Percentiles rank a stretch among this genome's conserved stretches.
Evolutionary conservation across 2,113 vertebrate species (phyloP).

Genomic region (Austrofundulus limnaeus): DNA sequence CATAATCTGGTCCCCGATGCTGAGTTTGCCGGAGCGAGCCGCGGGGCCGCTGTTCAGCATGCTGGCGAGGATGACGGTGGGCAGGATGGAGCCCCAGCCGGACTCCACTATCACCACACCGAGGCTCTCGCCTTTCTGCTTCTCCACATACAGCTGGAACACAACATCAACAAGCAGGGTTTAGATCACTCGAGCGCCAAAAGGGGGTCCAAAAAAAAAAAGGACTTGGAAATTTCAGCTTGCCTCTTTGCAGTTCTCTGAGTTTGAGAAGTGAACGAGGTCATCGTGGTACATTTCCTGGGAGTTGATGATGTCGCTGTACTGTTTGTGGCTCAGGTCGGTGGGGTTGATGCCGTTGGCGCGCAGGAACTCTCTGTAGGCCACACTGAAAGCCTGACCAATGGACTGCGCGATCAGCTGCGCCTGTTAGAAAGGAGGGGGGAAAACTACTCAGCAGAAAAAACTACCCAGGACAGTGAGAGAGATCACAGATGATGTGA

Average conservation of each 20-base stretch:
- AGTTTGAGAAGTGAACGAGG: slow-evolving; percentile 98
- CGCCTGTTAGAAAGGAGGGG: slow-evolving; percentile 78
- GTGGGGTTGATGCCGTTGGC: slow-evolving; percentile 98
- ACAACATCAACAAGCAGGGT: neutral
- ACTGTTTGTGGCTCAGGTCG: slow-evolving; percentile 98
- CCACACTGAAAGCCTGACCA: slow-evolving; percentile 98
- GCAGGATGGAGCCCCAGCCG: slow-evolving; percentile 98
- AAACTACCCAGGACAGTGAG: slow-evolving; percentile 31
- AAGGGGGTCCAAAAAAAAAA: too few species aligned
- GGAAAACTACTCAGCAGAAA: slow-evolving; percentile 50
- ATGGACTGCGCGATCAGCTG: slow-evolving; percentile 99
- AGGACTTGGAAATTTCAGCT: too few species aligned
- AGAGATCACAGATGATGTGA: slow-evolving; percentile 26
- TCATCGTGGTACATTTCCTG: slow-evolving; percentile 99
- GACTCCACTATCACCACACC: slow-evolving; percentile 98
- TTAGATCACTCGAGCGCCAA: neutral
- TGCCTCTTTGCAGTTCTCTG: slow-evolving; percentile 99
- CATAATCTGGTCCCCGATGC: slow-evolving; percentile 98
- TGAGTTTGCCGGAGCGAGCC: slow-evolving; percentile 94
- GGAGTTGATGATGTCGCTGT: slow-evolving; percentile 97
- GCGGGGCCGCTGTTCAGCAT: slow-evolving; percentile 96
- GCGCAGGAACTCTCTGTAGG: slow-evolving; percentile 96
- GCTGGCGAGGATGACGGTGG: slow-evolving; percentile 95
- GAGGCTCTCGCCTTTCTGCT: slow-evolving; percentile 95
- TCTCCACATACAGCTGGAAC: slow-evolving; percentile 89